Conservation (phyloP, 2,888 invertebrate genomes). For the Drosophila paramelanica region DNA sequence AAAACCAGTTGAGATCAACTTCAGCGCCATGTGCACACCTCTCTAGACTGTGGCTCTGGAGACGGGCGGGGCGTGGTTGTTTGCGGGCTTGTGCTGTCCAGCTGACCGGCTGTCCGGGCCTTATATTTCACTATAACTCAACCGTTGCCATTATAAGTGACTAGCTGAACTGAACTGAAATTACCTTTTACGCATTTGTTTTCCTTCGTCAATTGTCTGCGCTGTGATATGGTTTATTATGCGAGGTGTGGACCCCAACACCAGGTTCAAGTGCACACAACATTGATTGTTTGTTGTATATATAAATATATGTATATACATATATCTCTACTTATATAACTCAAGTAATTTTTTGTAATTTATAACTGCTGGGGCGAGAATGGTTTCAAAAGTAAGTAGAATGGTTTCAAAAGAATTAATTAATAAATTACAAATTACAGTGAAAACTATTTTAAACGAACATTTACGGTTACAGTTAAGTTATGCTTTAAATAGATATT, state of each 20-base stretch:
- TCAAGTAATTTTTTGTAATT: constrained; percentile 19
- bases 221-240: constrained; percentile 36
- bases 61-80: constrained; percentile 4
- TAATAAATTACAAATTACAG: no score
- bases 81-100: constrained; percentile 23
- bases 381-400: neutral
- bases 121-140: constrained; percentile 45
- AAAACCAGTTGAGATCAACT: constrained; percentile 78
- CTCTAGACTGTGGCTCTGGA: neutral
- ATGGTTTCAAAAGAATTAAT: no score
- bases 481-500: no score
- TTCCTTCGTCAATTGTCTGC: constrained; percentile 71
- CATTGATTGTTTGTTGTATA: constrained; percentile 30
- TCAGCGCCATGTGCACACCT: constrained; percentile 62
- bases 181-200: constrained; percentile 73
- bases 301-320: neutral
- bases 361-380: constrained; percentile 20
- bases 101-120: constrained; percentile 16
- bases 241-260: constrained; percentile 61
- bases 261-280: constrained; percentile 72
- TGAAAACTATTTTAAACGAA: no score
- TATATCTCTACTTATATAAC: neutral
- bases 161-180: constrained; percentile 41
- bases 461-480: no score
- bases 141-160: constrained; percentile 58